These are phyloP conservation scores for Drosophila littoralis DNA, from an alignment of 1,140 invertebrate genomes.

Conservation along the genomic window DNA sequence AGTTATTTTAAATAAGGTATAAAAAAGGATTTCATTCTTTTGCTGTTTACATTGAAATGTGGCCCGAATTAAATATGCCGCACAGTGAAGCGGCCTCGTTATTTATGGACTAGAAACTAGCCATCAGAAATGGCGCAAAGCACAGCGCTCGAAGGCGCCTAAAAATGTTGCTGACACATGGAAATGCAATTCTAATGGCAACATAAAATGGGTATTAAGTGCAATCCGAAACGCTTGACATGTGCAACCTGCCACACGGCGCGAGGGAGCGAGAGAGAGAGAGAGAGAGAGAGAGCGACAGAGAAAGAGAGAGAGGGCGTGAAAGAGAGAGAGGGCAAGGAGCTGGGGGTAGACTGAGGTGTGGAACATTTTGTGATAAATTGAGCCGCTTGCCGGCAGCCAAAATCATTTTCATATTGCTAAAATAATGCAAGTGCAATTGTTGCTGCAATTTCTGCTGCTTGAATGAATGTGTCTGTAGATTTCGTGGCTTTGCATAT, in stretches of 20 bases:
- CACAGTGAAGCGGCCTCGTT: conserved; percentile 19
- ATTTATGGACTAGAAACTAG: conserved; percentile 44
- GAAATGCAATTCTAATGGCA: conserved; percentile 65
- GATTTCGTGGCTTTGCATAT: conserved; percentile 16
- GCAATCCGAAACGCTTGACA: conserved; percentile 68
- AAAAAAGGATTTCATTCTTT: conserved; percentile 28
- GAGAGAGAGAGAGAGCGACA: not conserved
- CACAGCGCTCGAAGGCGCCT: conserved; percentile 38
- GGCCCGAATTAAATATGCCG: conserved; percentile 40
- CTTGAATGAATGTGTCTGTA: conserved; percentile 38
- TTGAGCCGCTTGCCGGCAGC: conserved; percentile 73
- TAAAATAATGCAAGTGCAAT: conserved; percentile 72
- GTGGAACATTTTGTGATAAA: conserved; percentile 64
- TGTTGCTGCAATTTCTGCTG: conserved; percentile 16
- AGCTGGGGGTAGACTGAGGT: conserved; percentile 1
- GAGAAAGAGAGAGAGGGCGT: not conserved
- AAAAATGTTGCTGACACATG: conserved; percentile 73
- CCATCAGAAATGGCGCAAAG: conserved; percentile 22
- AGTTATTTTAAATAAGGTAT: too few species aligned
- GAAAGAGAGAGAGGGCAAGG: not conserved
- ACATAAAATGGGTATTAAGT: conserved; percentile 70
- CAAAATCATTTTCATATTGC: conserved; percentile 79
- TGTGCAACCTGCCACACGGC: conserved; percentile 46
- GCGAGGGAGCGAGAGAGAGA: not conserved
- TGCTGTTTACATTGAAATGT: conserved; percentile 45